phyloP scores from a whole-genome alignment of 1,140 invertebrate species.

The Leptopilina boulardi region DNA sequence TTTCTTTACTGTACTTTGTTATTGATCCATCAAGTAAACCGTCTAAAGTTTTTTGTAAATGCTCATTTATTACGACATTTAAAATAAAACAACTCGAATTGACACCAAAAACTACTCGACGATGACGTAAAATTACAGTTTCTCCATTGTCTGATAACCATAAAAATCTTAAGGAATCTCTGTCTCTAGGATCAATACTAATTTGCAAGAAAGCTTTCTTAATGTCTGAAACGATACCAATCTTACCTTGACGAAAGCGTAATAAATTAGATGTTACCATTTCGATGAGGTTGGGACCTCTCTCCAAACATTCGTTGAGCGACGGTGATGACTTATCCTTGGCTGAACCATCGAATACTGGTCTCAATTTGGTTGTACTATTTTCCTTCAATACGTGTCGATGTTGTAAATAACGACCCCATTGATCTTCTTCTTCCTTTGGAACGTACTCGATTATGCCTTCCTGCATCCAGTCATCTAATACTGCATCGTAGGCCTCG shows the following conservation, averaged over 20 bases:
- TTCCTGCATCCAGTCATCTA: conserved; percentile 57
- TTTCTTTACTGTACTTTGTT: neutral
- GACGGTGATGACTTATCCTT: conserved; percentile 43
- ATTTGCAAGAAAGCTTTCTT: conserved; percentile 40
- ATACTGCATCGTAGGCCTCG: conserved; percentile 61
- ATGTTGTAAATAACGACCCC: conserved; percentile 51
- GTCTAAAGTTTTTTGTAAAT: conserved; percentile 24
- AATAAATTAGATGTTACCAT: conserved; percentile 65
- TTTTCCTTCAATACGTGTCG: conserved; percentile 47
- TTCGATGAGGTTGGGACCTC: conserved; percentile 69
- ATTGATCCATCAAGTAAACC: neutral
- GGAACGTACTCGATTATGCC: conserved; percentile 52
- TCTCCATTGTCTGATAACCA: conserved; percentile 9
- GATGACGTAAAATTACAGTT: conserved; percentile 38
- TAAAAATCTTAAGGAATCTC: conserved; percentile 36
- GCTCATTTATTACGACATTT: too few species aligned
- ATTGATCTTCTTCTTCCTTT: conserved; percentile 33
- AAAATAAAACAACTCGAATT: conserved; percentile 39
- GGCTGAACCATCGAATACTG: conserved; percentile 54
- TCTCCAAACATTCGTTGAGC: conserved; percentile 55
- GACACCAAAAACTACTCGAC: conserved; percentile 50
- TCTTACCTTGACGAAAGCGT: conserved; percentile 61
- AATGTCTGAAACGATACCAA: conserved; percentile 30
- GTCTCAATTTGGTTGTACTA: conserved; percentile 50
- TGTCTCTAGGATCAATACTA: conserved; percentile 40